A percentile compares a stretch with the other conserved stretches of the same genome.
These are phyloP conservation scores for Clistopyga incitator DNA, from an alignment of 2,888 invertebrate genomes.

Conservation along the genomic window DNA sequence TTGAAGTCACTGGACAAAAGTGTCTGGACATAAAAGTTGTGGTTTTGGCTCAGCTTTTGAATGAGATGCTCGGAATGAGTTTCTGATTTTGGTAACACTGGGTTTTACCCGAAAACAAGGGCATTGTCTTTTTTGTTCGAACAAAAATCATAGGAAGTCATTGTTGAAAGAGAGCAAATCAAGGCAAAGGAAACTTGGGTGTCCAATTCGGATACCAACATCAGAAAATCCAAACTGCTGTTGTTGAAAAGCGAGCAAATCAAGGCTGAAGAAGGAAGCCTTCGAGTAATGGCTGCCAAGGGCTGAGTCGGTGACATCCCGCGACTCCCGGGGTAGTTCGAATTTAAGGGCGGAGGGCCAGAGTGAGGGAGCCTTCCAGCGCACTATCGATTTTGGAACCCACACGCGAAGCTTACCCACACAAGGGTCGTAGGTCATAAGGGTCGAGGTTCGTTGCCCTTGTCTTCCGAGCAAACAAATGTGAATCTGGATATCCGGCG, in stretches of 20 bases:
- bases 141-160: too few species aligned
- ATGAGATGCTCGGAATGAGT: too few species aligned
- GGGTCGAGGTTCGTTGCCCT: not conserved
- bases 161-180: too few species aligned
- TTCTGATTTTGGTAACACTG: too few species aligned
- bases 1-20: too few species aligned
- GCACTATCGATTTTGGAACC: slow-evolving; percentile 66
- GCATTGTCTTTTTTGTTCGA: too few species aligned
- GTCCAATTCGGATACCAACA: not conserved
- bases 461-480: slow-evolving; percentile 22
- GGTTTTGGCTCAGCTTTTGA: too few species aligned
- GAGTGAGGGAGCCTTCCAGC: slow-evolving; percentile 53
- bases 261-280: slow-evolving; percentile 49
- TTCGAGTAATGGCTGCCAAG: slow-evolving; percentile 72
- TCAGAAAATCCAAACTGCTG: not conserved
- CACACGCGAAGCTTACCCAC: slow-evolving; percentile 30
- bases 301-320: slow-evolving; percentile 74
- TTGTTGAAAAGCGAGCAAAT: not conserved
- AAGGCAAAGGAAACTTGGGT: not conserved
- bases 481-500: not conserved
- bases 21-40: too few species aligned
- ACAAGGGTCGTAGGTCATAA: not conserved
- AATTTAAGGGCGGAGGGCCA: slow-evolving; percentile 52
- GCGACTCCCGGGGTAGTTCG: slow-evolving; percentile 29
- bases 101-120: too few species aligned